Evolutionary conservation across 2,888 invertebrate genomes (phyloP).

Genomic region (Nasonia oneida): DNA sequence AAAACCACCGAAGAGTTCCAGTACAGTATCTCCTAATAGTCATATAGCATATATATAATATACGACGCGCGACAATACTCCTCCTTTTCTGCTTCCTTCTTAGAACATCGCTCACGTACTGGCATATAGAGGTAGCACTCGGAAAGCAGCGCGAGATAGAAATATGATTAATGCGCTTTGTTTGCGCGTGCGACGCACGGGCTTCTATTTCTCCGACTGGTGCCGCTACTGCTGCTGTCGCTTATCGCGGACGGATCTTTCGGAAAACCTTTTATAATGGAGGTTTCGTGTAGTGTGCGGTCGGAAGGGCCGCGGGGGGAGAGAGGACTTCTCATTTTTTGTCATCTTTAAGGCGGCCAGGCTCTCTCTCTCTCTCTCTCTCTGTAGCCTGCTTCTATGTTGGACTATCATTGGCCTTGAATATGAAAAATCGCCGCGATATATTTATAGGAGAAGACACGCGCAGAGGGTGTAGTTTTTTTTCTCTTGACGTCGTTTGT

Average conservation of each 20-base stretch:
- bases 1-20: background rate
- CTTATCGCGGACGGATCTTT: background rate
- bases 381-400: background rate
- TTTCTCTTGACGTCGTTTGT: no score
- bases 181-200: slow-evolving; percentile 11
- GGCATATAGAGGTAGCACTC: background rate
- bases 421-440: slow-evolving; percentile 9
- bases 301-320: background rate
- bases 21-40: background rate
- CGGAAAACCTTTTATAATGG: slow-evolving; percentile 40
- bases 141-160: slow-evolving; percentile 9
- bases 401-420: background rate
- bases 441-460: background rate
- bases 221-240: background rate
- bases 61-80: background rate
- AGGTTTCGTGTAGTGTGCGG: slow-evolving; percentile 14
- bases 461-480: background rate
- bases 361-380: background rate
- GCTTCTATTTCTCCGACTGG: background rate
- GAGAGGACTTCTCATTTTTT: slow-evolving; percentile 20
- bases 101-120: slow-evolving; percentile 32
- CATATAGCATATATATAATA: background rate
- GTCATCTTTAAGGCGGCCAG: background rate
- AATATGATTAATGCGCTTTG: slow-evolving; percentile 53
- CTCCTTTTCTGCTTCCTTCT: background rate